Evolutionary conservation across 2,888 invertebrate genomes (phyloP), one percentile per base, ranked within the genome.

Genomic region (Brenthis hecate): DNA sequence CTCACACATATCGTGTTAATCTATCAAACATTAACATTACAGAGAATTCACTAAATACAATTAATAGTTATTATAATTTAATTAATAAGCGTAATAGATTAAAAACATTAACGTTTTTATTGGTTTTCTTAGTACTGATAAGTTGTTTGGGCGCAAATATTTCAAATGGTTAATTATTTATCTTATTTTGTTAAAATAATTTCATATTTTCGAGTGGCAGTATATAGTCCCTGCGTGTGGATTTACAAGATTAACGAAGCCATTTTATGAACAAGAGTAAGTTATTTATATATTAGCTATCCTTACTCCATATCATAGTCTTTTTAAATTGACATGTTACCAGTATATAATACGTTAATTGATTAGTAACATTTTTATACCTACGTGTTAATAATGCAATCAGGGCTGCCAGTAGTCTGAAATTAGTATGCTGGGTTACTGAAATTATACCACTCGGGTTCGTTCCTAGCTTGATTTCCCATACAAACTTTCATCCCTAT

Each of bases 1-100:
- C 32, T 43, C n/a, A 56, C 43, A 48, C 14, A 23, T 67, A 19
- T 56, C 43, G 32, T 55, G 60, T 66, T 69, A 61, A 57, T 65
- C 60, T 61, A 62, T 53, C 43, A 28, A 62, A 51, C 51, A 61
- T 69, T 88, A 88, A 91, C 84, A 81, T 89, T 90, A 89, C 81
- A 84, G 81, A 80, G 85, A 88, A 85, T 84, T 88, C 83, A 87
- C 86, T 89, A 87, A 89, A 85, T 88, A 90, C 85, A 87, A 83
- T 87, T 86, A 85, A 84, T 74, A 72, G 71, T 75, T 75, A 75
- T 72, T 74, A 77, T 73, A 87, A 88, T 88, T 86, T 89, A 89
- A 89, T 91, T 92, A 92, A 92, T 92, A 92, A 92, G 92, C 92
- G 92, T 92, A 92, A 89, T 92, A 92, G 92, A 92, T 91, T 88